phyloP scores from a whole-genome alignment of 2,888 invertebrate genomes.

The Netelia fuscicornis region DNA sequence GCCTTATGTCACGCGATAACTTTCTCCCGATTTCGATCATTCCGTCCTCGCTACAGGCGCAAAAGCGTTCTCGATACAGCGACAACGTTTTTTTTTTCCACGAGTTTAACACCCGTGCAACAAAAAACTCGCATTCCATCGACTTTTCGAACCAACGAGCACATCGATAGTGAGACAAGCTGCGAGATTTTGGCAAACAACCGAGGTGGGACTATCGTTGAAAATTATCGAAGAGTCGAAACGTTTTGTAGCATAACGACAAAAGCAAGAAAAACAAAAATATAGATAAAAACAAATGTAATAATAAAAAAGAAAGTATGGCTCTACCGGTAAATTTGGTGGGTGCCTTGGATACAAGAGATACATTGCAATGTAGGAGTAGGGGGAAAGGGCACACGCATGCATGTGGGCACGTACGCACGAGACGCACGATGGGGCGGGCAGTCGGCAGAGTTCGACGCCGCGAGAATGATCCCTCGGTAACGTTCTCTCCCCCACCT shows the following conservation, averaged over 20 bases:
- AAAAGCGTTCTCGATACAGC: not conserved
- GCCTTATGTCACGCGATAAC: constrained; percentile 48
- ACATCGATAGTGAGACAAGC: not conserved
- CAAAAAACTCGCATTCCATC: not conserved
- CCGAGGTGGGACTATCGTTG: not conserved
- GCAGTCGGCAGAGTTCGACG: not conserved
- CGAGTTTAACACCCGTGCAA: not conserved
- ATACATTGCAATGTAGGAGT: constrained; percentile 63
- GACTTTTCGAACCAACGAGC: not conserved
- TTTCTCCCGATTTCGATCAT: constrained; percentile 47
- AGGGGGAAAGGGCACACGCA: constrained; percentile 62
- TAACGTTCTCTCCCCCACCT: constrained; percentile 63
- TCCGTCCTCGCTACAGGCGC: not conserved
- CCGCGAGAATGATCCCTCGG: constrained; percentile 12
- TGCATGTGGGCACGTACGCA: constrained; percentile 71
- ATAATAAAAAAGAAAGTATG: not conserved
- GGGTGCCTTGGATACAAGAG: constrained; percentile 34
- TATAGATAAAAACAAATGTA: not conserved
- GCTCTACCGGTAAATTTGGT: constrained; percentile 55
- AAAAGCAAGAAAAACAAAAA: constrained; percentile 11
- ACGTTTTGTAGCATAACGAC: no score
- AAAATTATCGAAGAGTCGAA: constrained; percentile 13
- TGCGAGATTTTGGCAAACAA: not conserved
- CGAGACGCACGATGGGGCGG: constrained; percentile 16
- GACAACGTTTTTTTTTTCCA: not conserved